phyloP scores from a whole-genome alignment of 2,113 vertebrate genomes.

The Onychostoma macrolepis region DNA sequence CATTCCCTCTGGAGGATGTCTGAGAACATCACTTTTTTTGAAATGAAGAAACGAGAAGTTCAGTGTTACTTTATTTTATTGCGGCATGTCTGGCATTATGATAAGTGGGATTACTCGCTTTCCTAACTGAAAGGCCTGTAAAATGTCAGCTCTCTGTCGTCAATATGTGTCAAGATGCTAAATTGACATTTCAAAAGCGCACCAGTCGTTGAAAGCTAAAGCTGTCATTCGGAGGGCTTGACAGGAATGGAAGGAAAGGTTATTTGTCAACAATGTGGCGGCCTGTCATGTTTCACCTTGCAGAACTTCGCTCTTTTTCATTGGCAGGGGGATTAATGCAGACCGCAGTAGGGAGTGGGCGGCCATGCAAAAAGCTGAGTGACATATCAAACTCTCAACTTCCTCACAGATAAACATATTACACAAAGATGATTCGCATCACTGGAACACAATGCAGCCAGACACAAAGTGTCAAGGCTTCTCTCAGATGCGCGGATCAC shows the following conservation, averaged over 20 bases:
- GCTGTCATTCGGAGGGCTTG: constrained; percentile 27
- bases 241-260: constrained; percentile 45
- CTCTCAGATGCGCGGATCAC: neutral
- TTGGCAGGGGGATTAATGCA: constrained; percentile 34
- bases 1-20: neutral
- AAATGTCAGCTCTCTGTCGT: constrained; percentile 49
- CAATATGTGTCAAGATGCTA: constrained; percentile 52
- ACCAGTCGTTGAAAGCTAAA: constrained; percentile 16
- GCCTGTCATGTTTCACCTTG: constrained; percentile 53
- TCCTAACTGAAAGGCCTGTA: constrained; percentile 23
- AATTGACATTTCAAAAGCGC: constrained; percentile 56
- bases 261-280: constrained; percentile 54
- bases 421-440: constrained; percentile 12
- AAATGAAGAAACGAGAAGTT: constrained; percentile 19
- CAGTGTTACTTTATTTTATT: constrained; percentile 12
- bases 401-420: constrained; percentile 31
- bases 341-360: constrained; percentile 24
- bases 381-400: constrained; percentile 35
- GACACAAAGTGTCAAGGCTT: constrained; percentile 22
- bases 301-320: constrained; percentile 28
- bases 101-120: constrained; percentile 44
- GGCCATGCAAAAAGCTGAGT: constrained; percentile 15
- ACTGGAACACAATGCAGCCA: constrained; percentile 28
- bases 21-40: constrained; percentile 10
- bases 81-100: constrained; percentile 36